Evolutionary conservation across 53 echinoderm and acorn worm genomes (phyloP).

Genomic region (Apostichopus leukothele): DNA sequence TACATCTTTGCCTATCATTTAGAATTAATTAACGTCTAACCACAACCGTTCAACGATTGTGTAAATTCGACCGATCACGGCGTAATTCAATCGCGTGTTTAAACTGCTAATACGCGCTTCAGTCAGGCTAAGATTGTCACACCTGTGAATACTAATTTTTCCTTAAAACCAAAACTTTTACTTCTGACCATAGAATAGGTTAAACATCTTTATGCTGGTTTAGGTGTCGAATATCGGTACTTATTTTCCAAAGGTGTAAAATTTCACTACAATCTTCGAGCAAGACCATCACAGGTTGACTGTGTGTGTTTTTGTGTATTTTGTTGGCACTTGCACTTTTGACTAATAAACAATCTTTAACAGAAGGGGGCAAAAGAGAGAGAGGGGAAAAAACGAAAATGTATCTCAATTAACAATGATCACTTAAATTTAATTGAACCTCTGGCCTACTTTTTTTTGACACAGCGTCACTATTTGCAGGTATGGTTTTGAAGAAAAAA

Average conservation of each 20-base stretch:
- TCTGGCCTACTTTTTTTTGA: too few species aligned
- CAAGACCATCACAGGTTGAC: too few species aligned
- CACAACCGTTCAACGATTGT: slow-evolving; percentile 33
- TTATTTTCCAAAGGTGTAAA: background rate
- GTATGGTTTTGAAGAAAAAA: too few species aligned
- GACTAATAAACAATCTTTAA: too few species aligned
- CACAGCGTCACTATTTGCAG: too few species aligned
- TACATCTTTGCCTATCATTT: slow-evolving; percentile 19
- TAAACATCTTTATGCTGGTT: slow-evolving; percentile 21
- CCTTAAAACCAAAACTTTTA: background rate
- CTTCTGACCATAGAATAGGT: background rate
- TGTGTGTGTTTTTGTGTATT: too few species aligned
- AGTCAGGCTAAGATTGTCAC: slow-evolving; percentile 14
- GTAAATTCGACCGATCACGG: slow-evolving; percentile 5
- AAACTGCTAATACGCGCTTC: slow-evolving; percentile 34
- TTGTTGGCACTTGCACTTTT: too few species aligned
- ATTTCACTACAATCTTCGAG: background rate
- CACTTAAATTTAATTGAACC: too few species aligned
- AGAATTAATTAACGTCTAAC: slow-evolving; percentile 38
- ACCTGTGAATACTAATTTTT: slow-evolving; percentile 44
- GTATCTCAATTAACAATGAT: too few species aligned
- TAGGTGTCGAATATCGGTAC: slow-evolving; percentile 6
- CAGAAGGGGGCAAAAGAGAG: too few species aligned
- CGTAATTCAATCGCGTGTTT: slow-evolving; percentile 26
- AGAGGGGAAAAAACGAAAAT: too few species aligned